Evolutionary conservation across 2,888 invertebrate species (phyloP).

Genomic region (Conops quadrifasciatus): DNA sequence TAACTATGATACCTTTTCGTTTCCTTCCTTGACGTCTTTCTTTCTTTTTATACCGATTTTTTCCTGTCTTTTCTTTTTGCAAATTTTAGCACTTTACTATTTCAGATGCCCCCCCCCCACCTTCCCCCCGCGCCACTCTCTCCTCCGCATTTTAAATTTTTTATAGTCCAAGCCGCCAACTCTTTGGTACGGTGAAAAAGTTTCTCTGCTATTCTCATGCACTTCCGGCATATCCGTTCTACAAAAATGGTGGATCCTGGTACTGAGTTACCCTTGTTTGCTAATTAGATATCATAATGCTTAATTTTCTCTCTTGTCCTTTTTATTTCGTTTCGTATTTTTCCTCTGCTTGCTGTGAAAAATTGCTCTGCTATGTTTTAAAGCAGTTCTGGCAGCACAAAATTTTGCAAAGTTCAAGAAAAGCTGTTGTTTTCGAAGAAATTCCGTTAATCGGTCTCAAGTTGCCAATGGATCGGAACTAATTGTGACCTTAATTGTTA

Average conservation of each 20-base stretch:
- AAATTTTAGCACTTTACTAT: slow-evolving; percentile 35
- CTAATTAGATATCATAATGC: slow-evolving; percentile 64
- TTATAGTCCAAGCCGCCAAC: neutral
- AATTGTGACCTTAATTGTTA: slow-evolving; percentile 34
- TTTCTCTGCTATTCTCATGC: slow-evolving; percentile 27
- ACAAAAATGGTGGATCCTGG: slow-evolving; percentile 59
- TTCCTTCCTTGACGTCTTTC: neutral
- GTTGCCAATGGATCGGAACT: slow-evolving; percentile 15
- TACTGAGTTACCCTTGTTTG: slow-evolving; percentile 62
- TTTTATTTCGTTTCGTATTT: slow-evolving; percentile 38
- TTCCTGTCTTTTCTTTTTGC: slow-evolving; percentile 12
- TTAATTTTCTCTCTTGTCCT: slow-evolving; percentile 53
- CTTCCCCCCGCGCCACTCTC: slow-evolving; percentile 39
- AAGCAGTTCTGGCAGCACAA: neutral
- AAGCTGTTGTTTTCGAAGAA: neutral
- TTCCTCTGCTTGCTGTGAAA: slow-evolving; percentile 35
- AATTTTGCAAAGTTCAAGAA: slow-evolving; percentile 6
- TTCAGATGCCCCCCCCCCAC: slow-evolving; percentile 28
- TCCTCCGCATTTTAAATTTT: slow-evolving; percentile 41
- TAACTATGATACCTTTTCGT: slow-evolving; percentile 20
- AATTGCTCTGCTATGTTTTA: neutral
- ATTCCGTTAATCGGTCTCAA: slow-evolving; percentile 13
- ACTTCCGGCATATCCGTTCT: slow-evolving; percentile 39
- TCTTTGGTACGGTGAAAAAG: slow-evolving; percentile 24
- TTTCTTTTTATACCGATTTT: slow-evolving; percentile 10